Evolutionary conservation across 2,888 invertebrate species (phyloP), one percentile per base, ranked within the genome.

Genomic region (Euzophera pinguis): DNA sequence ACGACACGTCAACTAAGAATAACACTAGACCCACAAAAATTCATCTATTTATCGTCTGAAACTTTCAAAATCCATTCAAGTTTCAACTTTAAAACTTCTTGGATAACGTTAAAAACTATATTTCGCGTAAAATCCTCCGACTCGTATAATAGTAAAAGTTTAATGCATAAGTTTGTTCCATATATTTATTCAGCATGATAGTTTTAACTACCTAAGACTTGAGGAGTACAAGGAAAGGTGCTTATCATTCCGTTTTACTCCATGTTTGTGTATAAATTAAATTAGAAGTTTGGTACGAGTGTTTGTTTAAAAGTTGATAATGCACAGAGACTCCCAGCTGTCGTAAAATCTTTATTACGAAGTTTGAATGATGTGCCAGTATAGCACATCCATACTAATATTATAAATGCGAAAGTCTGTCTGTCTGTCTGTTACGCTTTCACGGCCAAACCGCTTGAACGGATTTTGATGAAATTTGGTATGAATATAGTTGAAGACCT

Each of bases 231-330:
- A 43, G 51, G 43, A 51, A 51, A 51, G 27, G 35, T 35, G 35
- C 51, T 51, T 51, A 43, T 51, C 43, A 51, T 43, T 34, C 39
- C 14, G 13, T 50, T 39, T 14, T 13, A 32, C 32, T 13, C n/a
- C 38, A 38, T 39, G 49, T 39, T 13, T 16, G 49, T 50, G 27
- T 39, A 12, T 39, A 50, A 38, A 39, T 43, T 43, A 51, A 43
- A 43, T 51, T 35, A 43, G 35, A 51, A 51, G 43, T 51, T 51
- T 17, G 35, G 39, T 43, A 43, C 43, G 35, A 35, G 13, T 22
- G 43, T 43, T 51, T 42, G 34, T 22, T 51, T 13, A 22, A 51
- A 51, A 51, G 51, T 51, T 51, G 34, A 34, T 51, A 51, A 51
- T 51, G 51, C 35, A 51, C 51, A 35, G 17, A 32, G 14, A 34